Conservation (phyloP, 92 coral and sea anemone species). For the Palythoa grandis region DNA sequence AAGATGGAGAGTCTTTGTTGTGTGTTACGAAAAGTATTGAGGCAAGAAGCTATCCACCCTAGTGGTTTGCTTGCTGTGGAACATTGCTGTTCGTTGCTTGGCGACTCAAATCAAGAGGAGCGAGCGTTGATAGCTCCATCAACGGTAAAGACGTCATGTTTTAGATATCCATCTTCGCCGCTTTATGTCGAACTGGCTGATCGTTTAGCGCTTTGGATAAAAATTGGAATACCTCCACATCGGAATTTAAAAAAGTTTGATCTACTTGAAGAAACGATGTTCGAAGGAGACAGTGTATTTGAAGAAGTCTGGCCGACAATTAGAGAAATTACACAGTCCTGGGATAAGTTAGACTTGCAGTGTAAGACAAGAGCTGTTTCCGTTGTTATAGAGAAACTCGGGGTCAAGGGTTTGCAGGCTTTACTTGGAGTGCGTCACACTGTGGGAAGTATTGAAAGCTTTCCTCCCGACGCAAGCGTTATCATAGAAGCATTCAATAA, state of each 20-base stretch:
- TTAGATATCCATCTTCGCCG: conserved; percentile 64
- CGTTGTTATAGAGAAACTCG: conserved; percentile 52
- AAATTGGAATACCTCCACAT: conserved; percentile 51
- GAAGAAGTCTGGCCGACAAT: conserved; percentile 46
- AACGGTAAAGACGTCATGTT: too few relatives aligned
- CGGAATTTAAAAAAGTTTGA: conserved; percentile 43
- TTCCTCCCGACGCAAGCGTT: conserved; percentile 70
- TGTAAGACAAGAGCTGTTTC: conserved; percentile 41
- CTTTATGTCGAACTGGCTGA: conserved; percentile 68
- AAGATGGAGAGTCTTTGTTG: not conserved
- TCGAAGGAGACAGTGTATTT: not conserved
- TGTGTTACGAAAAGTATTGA: conserved; percentile 7
- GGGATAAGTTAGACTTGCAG: conserved; percentile 42
- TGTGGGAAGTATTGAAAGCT: conserved; percentile 74
- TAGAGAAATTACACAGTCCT: conserved; percentile 45
- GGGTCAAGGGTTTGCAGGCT: conserved; percentile 67
- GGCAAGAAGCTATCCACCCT: not conserved
- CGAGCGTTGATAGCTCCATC: not conserved
- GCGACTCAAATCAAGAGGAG: not conserved
- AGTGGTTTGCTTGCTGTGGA: conserved; percentile 31
- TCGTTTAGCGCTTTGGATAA: conserved; percentile 64
- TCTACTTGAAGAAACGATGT: conserved; percentile 57
- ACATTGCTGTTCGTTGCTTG: conserved; percentile 23
- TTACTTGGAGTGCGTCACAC: conserved; percentile 88
- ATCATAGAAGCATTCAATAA: conserved; percentile 68